Evolutionary conservation across 2,797 vertebrate genomes (phyloP), one percentile per base, ranked within the genome.

Genomic region (Cirrhinus molitorella): DNA sequence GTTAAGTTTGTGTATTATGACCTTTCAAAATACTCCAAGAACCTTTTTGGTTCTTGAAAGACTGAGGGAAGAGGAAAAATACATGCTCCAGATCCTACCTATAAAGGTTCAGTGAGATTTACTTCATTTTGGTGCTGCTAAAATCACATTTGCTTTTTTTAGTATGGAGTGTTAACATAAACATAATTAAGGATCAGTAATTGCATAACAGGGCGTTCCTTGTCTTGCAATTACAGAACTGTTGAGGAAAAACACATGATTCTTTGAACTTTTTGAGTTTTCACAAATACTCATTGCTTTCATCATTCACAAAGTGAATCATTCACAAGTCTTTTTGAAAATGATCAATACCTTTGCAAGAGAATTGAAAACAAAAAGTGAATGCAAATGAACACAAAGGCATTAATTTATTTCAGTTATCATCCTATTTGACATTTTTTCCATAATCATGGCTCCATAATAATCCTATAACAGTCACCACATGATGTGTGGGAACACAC

Each of bases 21-120:
- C 65, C 66, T 57, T 80, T 71, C 12, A 47, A 23, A 71, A 61
- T 34, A 47, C n/a, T 53, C 67, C 23, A 67, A 53, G 28, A 80
- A 65, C 7, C 25, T 17, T 43, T 23, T 57, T 49, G 28, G 17
- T 45, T 55, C 51, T 57, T 59, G 12, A 45, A 31, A 70, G 37
- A 23, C 11, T 59, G 4, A 45, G 28, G 4, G 19, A 59, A 53
- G 19, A 40, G 63, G 3, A 55, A 55, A 67, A 67, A 16, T 1
- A 31, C 40, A 63, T 28, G 66, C 47, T 70, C 23, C 10, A 68
- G n/a, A 43, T 57, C 11, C 19, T 55, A 57, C 25, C 40, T 37
- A 59, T 31, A 12, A 59, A 80, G 65, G 3, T 59, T 59, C 9
- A 71, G 5, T 59, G 23, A 61, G 9, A 4, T 43, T 81, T 14